Evolutionary conservation across 2,888 invertebrate species (phyloP), one percentile per base, ranked within the genome.

Genomic region (Psococerastis gibbosa): DNA sequence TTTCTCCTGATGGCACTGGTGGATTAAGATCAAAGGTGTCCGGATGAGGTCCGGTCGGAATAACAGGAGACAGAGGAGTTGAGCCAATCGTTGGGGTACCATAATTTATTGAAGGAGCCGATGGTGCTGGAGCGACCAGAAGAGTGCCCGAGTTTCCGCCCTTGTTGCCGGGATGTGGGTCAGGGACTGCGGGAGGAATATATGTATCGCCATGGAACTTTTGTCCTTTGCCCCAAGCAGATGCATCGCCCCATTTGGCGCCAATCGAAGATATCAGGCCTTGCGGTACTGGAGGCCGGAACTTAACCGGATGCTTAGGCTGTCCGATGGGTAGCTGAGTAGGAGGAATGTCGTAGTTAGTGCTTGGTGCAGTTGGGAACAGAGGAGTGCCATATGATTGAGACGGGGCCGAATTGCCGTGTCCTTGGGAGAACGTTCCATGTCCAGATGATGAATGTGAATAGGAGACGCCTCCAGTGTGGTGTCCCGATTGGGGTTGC

Each of bases 261-360:
- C 70, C 78, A 48, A 75, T 72, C 42, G 70, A 75, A 50, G 76
- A 69, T 2, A 81, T 61, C 3, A 83, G 59, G 1, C 78, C 78
- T 42, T 70, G 66, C 0, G 81, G 80, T 0, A 83, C 76, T 0
- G 78, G 71, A n/a, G 79, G 76, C 35, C 79, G 68, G 58, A 79
- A 81, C 49, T 75, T 70, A 3, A 81, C 69, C 0, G 83, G 82
- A 23, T 67, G 67, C 53, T 65, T 66, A 1, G 73, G 72, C 1
- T 57, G 57, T 41, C 54, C 44, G 38, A 54, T 51, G 1, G 54
- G 54, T 47, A 51, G 52, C 46, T 49, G 51, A 13, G 53, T 53
- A 11, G 54, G 54, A 31, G 50, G 56, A 43, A 43, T 52, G 47
- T 35, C 54, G 47, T 43, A 57, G 45, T 44, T 43, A 20, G 13